phyloP scores from a whole-genome alignment of 2,113 vertebrate genomes.

The Brachirus orientalis region DNA sequence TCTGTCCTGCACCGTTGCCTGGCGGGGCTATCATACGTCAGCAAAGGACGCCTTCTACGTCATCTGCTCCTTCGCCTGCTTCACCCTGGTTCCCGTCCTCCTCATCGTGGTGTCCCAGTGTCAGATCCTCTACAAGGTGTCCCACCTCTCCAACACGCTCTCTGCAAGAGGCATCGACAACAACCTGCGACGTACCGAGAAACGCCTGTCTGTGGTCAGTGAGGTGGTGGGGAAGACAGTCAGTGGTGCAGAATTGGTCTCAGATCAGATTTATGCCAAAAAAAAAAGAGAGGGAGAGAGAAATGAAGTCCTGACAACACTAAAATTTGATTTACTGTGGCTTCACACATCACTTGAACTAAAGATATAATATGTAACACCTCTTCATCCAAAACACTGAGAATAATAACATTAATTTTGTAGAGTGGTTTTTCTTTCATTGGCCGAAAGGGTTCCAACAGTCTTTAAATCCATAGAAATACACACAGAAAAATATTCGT shows the following conservation, averaged over 20 bases:
- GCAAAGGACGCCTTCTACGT: constrained; percentile 75
- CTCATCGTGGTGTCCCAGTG: constrained; percentile 73
- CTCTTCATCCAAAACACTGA: too few relatives aligned
- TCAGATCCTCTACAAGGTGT: constrained; percentile 68
- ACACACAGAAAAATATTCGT: too few relatives aligned
- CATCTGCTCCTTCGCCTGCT: constrained; percentile 74
- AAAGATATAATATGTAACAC: too few relatives aligned
- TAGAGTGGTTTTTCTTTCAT: too few relatives aligned
- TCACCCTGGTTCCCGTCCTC: constrained; percentile 69
- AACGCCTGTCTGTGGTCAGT: constrained; percentile 61
- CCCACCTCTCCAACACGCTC: constrained; percentile 57
- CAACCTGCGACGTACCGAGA: constrained; percentile 63
- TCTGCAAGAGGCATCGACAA: constrained; percentile 55
- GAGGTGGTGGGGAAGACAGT: background rate
- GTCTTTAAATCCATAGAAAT: too few relatives aligned
- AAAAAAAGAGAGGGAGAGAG: too few relatives aligned
- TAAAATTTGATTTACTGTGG: background rate
- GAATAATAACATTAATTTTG: too few relatives aligned
- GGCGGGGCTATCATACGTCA: constrained; percentile 72
- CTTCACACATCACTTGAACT: background rate
- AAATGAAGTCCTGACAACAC: background rate
- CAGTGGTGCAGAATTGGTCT: too few relatives aligned
- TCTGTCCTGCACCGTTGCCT: constrained; percentile 78
- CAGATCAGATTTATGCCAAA: too few relatives aligned
- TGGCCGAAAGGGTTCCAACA: too few relatives aligned